These are phyloP conservation scores for Rotaria socialis DNA, from an alignment of 2,888 invertebrate genomes.

Conservation along the genomic window DNA sequence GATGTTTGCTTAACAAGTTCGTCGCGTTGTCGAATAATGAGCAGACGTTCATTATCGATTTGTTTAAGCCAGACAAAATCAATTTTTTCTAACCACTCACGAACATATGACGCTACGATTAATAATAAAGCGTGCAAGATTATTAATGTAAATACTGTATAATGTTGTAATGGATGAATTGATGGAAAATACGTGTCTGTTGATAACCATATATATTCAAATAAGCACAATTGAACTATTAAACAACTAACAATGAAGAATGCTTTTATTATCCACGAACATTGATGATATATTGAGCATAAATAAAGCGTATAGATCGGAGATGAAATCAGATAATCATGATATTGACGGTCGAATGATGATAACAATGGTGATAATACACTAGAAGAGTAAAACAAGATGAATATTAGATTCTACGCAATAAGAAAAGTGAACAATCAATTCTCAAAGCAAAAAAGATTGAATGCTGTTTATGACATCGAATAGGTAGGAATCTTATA, in stretches of 20 bases:
- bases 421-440: no score
- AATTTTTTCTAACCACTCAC: slow-evolving; percentile 29
- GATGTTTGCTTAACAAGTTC: neutral
- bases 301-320: neutral
- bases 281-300: neutral
- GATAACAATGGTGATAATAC: neutral
- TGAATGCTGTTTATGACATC: no score
- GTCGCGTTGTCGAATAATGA: neutral
- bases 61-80: slow-evolving; percentile 29
- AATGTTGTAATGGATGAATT: neutral
- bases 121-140: neutral
- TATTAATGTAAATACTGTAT: slow-evolving; percentile 15
- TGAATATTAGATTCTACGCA: no score
- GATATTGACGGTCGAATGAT: slow-evolving; percentile 9
- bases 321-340: neutral
- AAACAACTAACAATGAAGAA: neutral
- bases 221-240: neutral
- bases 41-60: slow-evolving; percentile 5
- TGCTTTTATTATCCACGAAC: slow-evolving; percentile 27
- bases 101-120: neutral
- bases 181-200: neutral
- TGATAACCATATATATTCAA: neutral
- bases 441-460: no score
- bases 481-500: no score
- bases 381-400: neutral